phyloP scores from a whole-genome alignment of 2,888 invertebrate species.

The Globia sparganii region DNA sequence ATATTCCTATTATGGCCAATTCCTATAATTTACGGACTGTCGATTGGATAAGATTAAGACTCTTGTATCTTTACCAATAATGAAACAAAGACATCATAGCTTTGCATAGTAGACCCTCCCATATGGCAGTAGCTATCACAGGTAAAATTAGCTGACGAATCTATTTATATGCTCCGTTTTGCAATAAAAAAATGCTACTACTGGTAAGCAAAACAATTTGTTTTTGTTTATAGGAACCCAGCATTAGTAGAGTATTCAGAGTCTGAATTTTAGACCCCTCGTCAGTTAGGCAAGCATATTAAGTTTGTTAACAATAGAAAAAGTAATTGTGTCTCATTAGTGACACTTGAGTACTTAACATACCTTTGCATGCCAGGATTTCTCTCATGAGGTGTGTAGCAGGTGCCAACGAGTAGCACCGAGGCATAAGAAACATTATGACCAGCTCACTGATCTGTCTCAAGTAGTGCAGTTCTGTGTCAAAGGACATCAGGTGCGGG shows the following conservation, averaged over 20 bases:
- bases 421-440: slow-evolving; percentile 95
- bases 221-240: not conserved
- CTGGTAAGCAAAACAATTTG: not conserved
- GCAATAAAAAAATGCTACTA: not conserved
- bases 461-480: slow-evolving; percentile 95
- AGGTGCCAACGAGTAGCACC: slow-evolving; percentile 94
- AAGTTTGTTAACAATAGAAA: not conserved
- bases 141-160: not conserved
- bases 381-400: slow-evolving; percentile 95
- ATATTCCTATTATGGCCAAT: not conserved
- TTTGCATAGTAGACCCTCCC: too few species aligned
- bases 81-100: too few species aligned
- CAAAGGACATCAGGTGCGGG: slow-evolving; percentile 93
- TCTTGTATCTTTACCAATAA: too few species aligned
- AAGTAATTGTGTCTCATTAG: too few species aligned
- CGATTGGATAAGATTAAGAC: too few species aligned
- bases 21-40: too few species aligned
- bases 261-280: not conserved
- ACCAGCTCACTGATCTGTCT: slow-evolving; percentile 95
- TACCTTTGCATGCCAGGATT: slow-evolving; percentile 96
- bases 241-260: not conserved
- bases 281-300: not conserved
- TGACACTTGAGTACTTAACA: not conserved
- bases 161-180: not conserved
- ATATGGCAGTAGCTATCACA: too few species aligned